Conservation (phyloP, 2,888 invertebrate genomes). For the Prostheceraeus crozeri region DNA sequence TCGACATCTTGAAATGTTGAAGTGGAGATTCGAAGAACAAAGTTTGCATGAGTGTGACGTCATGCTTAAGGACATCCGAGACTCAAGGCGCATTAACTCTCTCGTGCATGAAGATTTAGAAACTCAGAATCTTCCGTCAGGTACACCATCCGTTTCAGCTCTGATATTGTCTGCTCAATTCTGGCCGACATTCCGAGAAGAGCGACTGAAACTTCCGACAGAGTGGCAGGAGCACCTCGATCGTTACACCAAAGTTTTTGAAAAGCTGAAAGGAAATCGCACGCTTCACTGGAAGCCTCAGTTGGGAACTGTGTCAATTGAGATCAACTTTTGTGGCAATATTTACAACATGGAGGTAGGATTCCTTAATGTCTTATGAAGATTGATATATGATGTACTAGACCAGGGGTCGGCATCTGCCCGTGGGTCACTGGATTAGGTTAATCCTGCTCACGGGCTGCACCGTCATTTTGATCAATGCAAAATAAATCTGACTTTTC, state of each 20-base stretch:
- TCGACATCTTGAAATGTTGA: conserved; percentile 75
- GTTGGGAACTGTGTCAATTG: conserved; percentile 75
- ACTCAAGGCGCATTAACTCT: conserved; percentile 84
- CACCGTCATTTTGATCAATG: too few species aligned
- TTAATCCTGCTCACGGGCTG: too few species aligned
- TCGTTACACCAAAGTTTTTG: conserved; percentile 80
- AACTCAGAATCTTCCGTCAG: neutral
- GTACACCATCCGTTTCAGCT: conserved; percentile 62
- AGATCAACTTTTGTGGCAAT: conserved; percentile 75
- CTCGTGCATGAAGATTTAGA: conserved; percentile 48
- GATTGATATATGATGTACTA: too few species aligned
- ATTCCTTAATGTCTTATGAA: too few species aligned
- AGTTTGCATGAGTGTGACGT: conserved; percentile 45
- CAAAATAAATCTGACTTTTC: too few species aligned
- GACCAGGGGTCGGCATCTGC: too few species aligned
- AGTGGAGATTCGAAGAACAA: conserved; percentile 61
- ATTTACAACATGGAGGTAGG: conserved; percentile 72
- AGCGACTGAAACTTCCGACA: conserved; percentile 75
- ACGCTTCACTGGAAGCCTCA: conserved; percentile 88
- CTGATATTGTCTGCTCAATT: conserved; percentile 94
- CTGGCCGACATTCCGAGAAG: conserved; percentile 94
- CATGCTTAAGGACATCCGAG: conserved; percentile 92
- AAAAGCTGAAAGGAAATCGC: conserved; percentile 74
- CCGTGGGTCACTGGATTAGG: too few species aligned
- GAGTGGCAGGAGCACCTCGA: conserved; percentile 72